A percentile compares a stretch with the other conserved stretches of the same genome.
Evolutionary conservation across 2,113 vertebrate species (phyloP).

Genomic region (Crypturellus undulatus): DNA sequence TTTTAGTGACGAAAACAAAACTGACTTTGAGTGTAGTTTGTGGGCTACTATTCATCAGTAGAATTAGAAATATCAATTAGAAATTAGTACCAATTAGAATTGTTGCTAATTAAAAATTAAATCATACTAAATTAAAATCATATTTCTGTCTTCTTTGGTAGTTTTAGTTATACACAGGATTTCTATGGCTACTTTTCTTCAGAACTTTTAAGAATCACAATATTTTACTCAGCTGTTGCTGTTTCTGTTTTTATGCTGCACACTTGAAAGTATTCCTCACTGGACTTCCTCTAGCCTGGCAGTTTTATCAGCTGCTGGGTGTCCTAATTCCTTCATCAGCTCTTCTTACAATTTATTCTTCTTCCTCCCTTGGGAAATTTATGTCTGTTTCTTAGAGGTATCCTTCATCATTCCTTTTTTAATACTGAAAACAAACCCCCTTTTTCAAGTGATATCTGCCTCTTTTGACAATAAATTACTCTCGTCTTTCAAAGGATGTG

Average conservation of each 20-base stretch:
- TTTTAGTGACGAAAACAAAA: neutral
- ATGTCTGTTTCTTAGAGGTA: neutral
- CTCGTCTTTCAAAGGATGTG: neutral
- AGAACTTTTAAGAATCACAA: neutral
- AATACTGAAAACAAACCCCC: neutral
- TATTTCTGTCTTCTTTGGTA: neutral
- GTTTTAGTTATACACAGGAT: neutral
- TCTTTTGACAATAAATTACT: neutral
- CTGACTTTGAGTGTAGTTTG: neutral
- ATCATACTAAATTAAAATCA: neutral
- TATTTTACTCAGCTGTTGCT: neutral
- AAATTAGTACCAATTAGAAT: neutral
- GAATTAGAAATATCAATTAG: neutral
- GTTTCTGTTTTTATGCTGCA: neutral
- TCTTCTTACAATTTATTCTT: neutral
- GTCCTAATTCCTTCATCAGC: neutral
- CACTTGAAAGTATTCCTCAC: neutral
- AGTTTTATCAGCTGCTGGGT: neutral
- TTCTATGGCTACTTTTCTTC: neutral
- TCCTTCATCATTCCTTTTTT: neutral
- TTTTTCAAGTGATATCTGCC: neutral
- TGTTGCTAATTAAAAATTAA: too few relatives aligned
- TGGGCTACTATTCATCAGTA: neutral
- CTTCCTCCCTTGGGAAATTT: neutral
- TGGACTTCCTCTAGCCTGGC: neutral